Conservation (phyloP, 2,113 vertebrate species). For the Osmerus eperlanus region DNA sequence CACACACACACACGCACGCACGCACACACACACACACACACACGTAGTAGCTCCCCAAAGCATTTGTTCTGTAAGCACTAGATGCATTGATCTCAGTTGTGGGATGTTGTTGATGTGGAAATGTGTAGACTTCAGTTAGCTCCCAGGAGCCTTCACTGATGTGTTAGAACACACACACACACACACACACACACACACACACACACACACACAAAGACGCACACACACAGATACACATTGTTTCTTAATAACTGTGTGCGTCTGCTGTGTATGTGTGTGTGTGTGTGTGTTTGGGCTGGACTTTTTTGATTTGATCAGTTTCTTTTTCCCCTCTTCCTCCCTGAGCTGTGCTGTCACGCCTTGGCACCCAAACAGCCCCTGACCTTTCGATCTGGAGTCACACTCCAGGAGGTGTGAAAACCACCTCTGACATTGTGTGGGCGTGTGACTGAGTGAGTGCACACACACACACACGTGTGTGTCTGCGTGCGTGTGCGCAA, state of each 20-base stretch:
- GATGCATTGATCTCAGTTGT: not conserved
- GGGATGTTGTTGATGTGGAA: slow-evolving; percentile 4
- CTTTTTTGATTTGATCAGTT: slow-evolving; percentile 46
- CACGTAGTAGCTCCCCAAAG: not conserved
- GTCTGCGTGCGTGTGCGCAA: slow-evolving; percentile 14
- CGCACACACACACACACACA: not conserved
- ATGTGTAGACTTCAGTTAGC: not conserved
- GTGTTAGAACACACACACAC: not conserved
- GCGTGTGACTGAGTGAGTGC: too few species aligned
- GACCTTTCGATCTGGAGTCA: slow-evolving; percentile 58
- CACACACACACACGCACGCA: not conserved
- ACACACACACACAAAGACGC: not conserved
- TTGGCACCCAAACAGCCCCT: slow-evolving; percentile 49
- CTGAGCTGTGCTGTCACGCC: slow-evolving; percentile 45
- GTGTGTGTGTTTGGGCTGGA: slow-evolving; percentile 6
- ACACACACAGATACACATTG: not conserved
- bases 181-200: not conserved
- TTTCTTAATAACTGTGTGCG: slow-evolving; percentile 17
- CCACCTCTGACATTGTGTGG: slow-evolving; percentile 3
- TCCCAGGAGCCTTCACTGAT: too few species aligned
- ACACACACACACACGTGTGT: slow-evolving; percentile 10
- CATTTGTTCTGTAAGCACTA: not conserved
- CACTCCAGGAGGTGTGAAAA: slow-evolving; percentile 33
- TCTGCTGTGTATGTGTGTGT: slow-evolving; percentile 18
- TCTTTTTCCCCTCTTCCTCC: slow-evolving; percentile 23